A percentile compares a stretch with the other conserved stretches of the same genome.
phyloP scores from a whole-genome alignment of 2,797 vertebrate species.

The Phyllotis vaccarum region DNA sequence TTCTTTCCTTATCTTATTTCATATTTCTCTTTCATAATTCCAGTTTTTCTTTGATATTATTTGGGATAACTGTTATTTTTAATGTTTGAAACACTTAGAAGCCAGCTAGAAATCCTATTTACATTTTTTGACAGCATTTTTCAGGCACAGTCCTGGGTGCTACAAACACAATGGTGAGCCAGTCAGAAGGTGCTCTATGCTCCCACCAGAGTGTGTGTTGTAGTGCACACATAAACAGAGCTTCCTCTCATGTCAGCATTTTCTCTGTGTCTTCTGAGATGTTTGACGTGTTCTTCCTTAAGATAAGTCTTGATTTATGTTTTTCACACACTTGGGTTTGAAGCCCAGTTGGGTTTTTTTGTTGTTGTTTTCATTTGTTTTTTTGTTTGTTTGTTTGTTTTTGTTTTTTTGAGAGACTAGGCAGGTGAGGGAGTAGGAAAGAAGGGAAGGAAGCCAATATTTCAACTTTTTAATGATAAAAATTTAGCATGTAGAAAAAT shows the following conservation, averaged over 20 bases:
- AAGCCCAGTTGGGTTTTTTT: constrained; percentile 23
- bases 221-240: neutral
- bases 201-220: neutral
- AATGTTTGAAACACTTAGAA: constrained; percentile 29
- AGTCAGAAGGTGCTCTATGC: neutral
- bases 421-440: neutral
- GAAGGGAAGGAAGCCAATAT: neutral
- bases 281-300: constrained; percentile 20
- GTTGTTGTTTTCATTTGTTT: too few relatives aligned
- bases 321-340: neutral
- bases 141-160: neutral
- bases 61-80: constrained; percentile 23
- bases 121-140: neutral
- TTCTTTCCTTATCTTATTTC: neutral
- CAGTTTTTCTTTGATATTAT: constrained; percentile 20
- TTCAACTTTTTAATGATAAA: neutral
- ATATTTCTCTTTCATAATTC: neutral
- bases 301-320: neutral
- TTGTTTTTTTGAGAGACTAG: constrained; percentile 8
- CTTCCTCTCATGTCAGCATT: neutral
- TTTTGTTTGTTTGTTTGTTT: too few relatives aligned
- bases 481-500: neutral
- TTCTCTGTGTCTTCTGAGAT: constrained; percentile 21
- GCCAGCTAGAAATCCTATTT: neutral
- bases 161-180: neutral